Evolutionary conservation across 2,797 vertebrate genomes (phyloP), one percentile per base, ranked within the genome.

Genomic region (Natrix natrix): DNA sequence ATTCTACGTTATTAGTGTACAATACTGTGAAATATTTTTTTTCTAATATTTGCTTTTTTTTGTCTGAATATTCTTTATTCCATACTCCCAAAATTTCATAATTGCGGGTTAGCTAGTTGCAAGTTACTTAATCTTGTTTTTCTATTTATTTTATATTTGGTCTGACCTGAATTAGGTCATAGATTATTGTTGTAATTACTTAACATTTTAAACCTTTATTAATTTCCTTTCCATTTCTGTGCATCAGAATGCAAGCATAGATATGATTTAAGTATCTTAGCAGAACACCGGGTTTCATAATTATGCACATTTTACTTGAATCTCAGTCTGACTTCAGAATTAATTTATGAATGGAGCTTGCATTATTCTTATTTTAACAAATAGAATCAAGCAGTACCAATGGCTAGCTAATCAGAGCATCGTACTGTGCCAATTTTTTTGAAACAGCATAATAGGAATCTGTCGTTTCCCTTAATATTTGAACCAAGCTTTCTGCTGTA

Each of bases 331-430:
- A 96, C 96, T 96, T 97, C 97, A 95, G 95, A 97, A 97, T 94
- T 96, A 95, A 95, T 96, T 96, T 96, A 96, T 98, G 97, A 98
- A 98, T 97, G 96, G 96, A 97, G 96, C 95, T 97, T 97, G 97
- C 98, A 98, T 98, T 97, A 97, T 98, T 48, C 74, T 83, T 48
- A 22, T 83, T 83, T 83, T 83, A 83, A 97, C 97, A 98, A 98
- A 98, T 98, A 96, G 96, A 95, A 97, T 97, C 96, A 97, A 97
- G 96, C 96, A 94, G 96, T 95, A 97, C 96, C 92, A 96, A 95
- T 96, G 96, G 96, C 96, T 97, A 95, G 96, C 95, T 97, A 97
- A 97, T 98, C 96, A 98, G 93, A 93, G 93, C 97, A 96, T 94
- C 96, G 97, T 96, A 98, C 97, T 98, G 97, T 97, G 95, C 96